phyloP scores from a whole-genome alignment of 2,888 invertebrate genomes.

The Nudaria mundana region DNA sequence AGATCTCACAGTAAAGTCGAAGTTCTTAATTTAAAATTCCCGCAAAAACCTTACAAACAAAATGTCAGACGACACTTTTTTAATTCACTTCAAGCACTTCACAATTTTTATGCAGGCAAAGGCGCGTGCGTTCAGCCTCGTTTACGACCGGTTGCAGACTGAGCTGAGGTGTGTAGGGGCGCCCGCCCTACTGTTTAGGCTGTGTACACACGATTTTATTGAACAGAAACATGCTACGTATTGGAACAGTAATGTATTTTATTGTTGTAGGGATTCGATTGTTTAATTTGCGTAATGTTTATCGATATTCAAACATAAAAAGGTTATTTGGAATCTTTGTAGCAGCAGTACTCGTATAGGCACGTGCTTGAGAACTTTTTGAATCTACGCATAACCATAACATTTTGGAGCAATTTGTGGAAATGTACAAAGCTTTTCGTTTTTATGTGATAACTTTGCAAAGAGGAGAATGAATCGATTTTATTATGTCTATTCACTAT shows the following conservation, averaged over 20 bases:
- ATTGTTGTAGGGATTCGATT: conserved; percentile 23
- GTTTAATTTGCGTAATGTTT: conserved; percentile 16
- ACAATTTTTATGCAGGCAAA: conserved; percentile 29
- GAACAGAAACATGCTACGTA: conserved; percentile 30
- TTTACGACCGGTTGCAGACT: conserved; percentile 42
- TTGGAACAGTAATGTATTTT: conserved; percentile 26
- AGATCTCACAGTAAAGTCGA: conserved; percentile 11
- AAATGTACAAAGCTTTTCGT: neutral
- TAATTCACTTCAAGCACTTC: conserved; percentile 30
- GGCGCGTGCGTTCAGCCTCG: conserved; percentile 35
- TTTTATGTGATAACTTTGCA: neutral
- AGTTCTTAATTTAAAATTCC: neutral
- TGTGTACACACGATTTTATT: conserved; percentile 33
- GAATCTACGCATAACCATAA: neutral
- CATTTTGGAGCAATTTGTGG: neutral
- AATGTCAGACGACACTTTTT: conserved; percentile 31
- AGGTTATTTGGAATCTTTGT: neutral
- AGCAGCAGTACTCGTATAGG: neutral
- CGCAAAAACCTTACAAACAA: conserved; percentile 16
- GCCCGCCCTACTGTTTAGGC: conserved; percentile 46
- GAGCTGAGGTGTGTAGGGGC: conserved; percentile 45
- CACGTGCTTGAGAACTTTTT: neutral
- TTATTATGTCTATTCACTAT: no score
- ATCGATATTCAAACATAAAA: conserved; percentile 2
- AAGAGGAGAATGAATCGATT: no score